Conservation (phyloP, 92 coral and sea anemone genomes). For the Phenganax stokvisi region DNA sequence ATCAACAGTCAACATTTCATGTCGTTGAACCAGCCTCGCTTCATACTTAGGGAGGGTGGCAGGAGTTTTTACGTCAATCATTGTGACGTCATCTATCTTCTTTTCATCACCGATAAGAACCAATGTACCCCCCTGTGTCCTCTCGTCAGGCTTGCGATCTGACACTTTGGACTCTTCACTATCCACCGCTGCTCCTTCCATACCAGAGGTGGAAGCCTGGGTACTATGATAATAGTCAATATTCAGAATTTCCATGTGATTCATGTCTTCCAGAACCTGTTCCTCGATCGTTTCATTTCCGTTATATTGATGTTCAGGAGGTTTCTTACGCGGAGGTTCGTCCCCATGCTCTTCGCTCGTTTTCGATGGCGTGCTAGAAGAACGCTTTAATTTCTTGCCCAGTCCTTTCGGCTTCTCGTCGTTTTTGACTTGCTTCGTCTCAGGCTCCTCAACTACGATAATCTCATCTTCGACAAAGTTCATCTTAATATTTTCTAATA, state of each 20-base stretch:
- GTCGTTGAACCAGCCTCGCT: constrained; percentile 5
- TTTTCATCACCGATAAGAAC: constrained; percentile 8
- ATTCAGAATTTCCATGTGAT: constrained; percentile 30
- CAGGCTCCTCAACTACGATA: constrained; percentile 8
- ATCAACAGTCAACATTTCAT: constrained; percentile 42
- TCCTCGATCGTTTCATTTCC: constrained; percentile 35
- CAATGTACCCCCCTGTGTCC: not conserved
- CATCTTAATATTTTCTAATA: constrained; percentile 19
- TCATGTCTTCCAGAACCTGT: constrained; percentile 31
- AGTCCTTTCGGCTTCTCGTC: constrained; percentile 21
- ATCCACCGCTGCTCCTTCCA: constrained; percentile 3
- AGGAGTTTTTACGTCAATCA: constrained; percentile 28
- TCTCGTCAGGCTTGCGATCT: not conserved
- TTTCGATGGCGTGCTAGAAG: not conserved
- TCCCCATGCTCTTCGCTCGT: not conserved
- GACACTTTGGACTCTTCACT: constrained; percentile 4
- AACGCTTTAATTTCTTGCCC: constrained; percentile 15
- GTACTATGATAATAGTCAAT: constrained; percentile 25
- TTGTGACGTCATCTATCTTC: constrained; percentile 15
- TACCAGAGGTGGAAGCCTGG: not conserved
- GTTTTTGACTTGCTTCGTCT: not conserved
- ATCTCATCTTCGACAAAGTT: constrained; percentile 31
- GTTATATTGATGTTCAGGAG: not conserved
- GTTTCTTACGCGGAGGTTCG: constrained; percentile 22
- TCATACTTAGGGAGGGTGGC: constrained; percentile 5